phyloP scores from a whole-genome alignment of 2,888 invertebrate genomes.

The Strigamia maritima region DNA sequence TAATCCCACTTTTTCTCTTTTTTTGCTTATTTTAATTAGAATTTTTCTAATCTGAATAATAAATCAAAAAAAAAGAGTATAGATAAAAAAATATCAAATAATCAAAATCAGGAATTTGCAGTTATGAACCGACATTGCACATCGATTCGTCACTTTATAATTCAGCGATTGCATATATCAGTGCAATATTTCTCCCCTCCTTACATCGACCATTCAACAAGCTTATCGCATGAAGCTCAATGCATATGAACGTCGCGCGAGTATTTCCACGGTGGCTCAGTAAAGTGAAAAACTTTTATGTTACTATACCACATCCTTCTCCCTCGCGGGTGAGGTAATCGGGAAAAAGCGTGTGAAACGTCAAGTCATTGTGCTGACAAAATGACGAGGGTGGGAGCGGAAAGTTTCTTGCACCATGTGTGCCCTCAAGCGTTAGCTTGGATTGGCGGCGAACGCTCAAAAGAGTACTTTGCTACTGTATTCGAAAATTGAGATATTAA shows the following conservation, averaged over 20 bases:
- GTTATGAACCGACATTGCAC: background rate
- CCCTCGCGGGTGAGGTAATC: constrained; percentile 19
- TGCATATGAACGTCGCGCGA: background rate
- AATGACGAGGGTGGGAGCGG: constrained; percentile 15
- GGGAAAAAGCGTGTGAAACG: constrained; percentile 23
- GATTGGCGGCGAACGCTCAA: constrained; percentile 16
- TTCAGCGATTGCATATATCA: background rate
- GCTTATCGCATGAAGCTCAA: constrained; percentile 7
- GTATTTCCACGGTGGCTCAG: constrained; percentile 6
- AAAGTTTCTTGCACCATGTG: background rate
- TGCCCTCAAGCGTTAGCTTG: background rate
- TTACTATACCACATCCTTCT: constrained; percentile 15
- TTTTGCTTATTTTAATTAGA: background rate
- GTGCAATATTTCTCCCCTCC: background rate
- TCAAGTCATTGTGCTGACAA: constrained; percentile 19
- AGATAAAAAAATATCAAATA: no score
- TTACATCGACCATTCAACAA: background rate
- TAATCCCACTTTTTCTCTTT: background rate
- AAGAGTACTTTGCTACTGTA: background rate
- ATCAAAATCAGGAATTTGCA: no score
- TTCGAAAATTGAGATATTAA: constrained; percentile 19
- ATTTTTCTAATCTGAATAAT: background rate
- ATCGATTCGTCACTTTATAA: background rate
- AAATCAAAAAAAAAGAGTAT: no score
- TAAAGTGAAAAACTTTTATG: constrained; percentile 23